Base-by-base conservation (phyloP, 1,140 invertebrate genomes). In the Temnothorax longispinosus region DNA sequence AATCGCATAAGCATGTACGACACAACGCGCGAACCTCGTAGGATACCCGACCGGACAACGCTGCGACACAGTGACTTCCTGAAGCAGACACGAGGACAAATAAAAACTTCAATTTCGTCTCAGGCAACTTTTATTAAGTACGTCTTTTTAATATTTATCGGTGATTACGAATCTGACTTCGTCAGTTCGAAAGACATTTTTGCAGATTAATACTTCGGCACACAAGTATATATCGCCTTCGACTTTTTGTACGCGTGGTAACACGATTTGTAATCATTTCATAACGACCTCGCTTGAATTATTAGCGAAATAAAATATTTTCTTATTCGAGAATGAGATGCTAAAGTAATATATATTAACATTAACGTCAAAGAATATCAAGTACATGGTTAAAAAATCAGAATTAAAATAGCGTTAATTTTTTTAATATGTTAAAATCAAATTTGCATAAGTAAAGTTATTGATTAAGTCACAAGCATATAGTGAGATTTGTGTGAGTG, bases 101-200 rank as follows among this genome's bases (percentile, higher is more conserved):
- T 69, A 15, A 15, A 81, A 78, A 65, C 41, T 64, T 78, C 18
- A 50, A 65, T 35, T 64, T 64, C 58, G 27, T 11, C 41, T 64
- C 27, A 21, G 58, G 58, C 44, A 44, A 64, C 13, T 47, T 13
- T 1, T 52, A 75, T 75, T 58, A 75, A 6, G 6, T 44, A 38
- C 10, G 13, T 32, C 56, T 69, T 62, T 58, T 91, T 91, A 91
- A 91, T 90, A 91, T 91, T 90, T 89, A 86, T 74, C 72, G 27
- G 44, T 15, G 65, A 78, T 64, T 67, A 44, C 52, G 18, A 21
- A 67, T 21, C 35, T 54, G 50, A 35, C n/a, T 69, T 50, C 38
- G 11, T 3, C 52, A 65, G 52, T 52, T 88, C 72, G 67, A 90
- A 54, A 56, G 18, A 56, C 35, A 10, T 56, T 72, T 84, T 84